Evolutionary conservation across 2,113 vertebrate species (phyloP).

Genomic region (Dermatemys mawii): DNA sequence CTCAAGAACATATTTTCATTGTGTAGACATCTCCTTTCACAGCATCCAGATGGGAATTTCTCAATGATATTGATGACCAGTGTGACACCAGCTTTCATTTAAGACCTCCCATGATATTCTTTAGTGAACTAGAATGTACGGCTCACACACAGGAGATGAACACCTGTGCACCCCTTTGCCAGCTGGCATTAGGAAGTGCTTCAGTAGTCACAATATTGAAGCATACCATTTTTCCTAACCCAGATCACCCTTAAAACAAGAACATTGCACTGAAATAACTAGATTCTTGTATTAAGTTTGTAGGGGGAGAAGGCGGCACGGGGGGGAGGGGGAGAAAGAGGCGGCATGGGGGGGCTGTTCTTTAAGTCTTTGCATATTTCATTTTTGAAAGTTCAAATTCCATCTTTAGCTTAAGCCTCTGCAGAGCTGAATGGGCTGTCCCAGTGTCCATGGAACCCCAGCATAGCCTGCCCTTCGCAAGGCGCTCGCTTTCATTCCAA

Average conservation of each 20-base stretch:
- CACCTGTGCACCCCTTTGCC: not conserved
- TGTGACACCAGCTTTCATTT: no score
- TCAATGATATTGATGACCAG: no score
- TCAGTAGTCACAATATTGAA: not conserved
- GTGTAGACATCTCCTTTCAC: no score
- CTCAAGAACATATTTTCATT: no score
- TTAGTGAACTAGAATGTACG: not conserved
- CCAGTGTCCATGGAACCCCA: fast-evolving
- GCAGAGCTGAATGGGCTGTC: fast-evolving
- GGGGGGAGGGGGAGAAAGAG: not conserved
- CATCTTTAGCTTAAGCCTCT: not conserved
- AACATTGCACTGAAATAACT: not conserved
- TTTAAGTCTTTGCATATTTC: not conserved
- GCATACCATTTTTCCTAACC: not conserved
- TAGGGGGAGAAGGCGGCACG: not conserved
- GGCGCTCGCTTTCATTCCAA: not conserved
- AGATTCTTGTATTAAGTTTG: not conserved
- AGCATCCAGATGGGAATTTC: no score
- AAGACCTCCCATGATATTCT: not conserved
- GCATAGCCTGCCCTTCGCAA: fast-evolving
- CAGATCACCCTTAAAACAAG: not conserved
- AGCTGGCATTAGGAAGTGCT: not conserved
- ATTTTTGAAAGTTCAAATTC: not conserved
- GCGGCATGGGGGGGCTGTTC: not conserved
- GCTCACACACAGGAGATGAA: not conserved